A percentile compares a stretch with the other conserved stretches of the same genome.
Evolutionary conservation across 2,113 vertebrate species (phyloP).

Genomic region (Burhinus oedicnemus): DNA sequence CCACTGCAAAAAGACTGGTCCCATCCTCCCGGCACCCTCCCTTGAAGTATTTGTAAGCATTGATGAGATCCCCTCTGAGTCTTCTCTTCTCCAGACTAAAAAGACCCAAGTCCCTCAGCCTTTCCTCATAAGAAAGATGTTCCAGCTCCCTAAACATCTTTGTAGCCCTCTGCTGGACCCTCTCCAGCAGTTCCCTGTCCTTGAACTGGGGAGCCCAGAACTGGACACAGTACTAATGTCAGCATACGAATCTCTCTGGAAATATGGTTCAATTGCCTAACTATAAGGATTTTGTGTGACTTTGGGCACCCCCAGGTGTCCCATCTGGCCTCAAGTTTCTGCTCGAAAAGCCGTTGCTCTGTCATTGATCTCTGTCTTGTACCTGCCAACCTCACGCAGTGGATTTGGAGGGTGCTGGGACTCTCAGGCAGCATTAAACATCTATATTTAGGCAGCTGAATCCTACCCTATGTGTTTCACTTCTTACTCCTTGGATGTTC

Average conservation of each 20-base stretch:
- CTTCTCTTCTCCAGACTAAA: no score
- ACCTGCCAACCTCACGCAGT: not conserved
- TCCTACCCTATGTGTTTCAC: rapidly evolving
- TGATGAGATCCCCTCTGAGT: no score
- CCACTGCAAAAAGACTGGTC: no score
- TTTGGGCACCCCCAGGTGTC: not conserved
- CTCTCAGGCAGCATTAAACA: not conserved
- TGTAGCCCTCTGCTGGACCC: no score
- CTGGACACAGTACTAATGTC: no score
- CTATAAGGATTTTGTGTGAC: not conserved
- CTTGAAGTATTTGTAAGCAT: no score
- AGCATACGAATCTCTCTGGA: not conserved
- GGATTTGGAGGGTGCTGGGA: not conserved
- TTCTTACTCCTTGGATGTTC: not conserved
- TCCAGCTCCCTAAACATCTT: no score
- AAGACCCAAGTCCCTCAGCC: no score
- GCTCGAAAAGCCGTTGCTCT: not conserved
- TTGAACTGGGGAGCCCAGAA: no score
- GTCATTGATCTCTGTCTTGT: not conserved
- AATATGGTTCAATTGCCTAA: not conserved
- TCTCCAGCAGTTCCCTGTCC: no score
- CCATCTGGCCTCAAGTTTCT: not conserved
- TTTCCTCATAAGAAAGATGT: no score
- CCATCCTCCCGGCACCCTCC: no score
- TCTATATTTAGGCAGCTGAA: not conserved